Conservation (phyloP, 1,140 invertebrate genomes). For the Maniola jurtina region DNA sequence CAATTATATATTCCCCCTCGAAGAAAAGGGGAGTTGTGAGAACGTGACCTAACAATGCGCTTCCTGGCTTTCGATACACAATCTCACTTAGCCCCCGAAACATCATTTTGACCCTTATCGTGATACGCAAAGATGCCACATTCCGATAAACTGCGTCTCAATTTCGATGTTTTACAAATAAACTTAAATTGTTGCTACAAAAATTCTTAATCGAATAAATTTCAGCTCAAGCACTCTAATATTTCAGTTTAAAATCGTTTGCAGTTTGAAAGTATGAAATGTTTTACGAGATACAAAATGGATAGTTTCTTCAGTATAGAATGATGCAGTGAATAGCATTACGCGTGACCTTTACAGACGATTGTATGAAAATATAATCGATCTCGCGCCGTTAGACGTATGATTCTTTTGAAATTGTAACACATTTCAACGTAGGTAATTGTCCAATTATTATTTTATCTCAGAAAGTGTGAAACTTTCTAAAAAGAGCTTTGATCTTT, state of each 20-base stretch:
- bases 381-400: conserved; percentile 53
- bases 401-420: conserved; percentile 36
- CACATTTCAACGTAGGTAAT: conserved; percentile 16
- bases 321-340: conserved; percentile 67
- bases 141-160: conserved; percentile 47
- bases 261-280: conserved; percentile 23
- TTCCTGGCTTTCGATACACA: conserved; percentile 75
- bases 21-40: conserved; percentile 77
- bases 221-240: conserved; percentile 23
- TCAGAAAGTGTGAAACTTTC: background rate
- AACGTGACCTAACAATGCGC: conserved; percentile 78
- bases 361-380: conserved; percentile 75
- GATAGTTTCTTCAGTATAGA: conserved; percentile 66
- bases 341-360: conserved; percentile 70
- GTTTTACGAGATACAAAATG: conserved; percentile 43
- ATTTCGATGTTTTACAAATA: conserved; percentile 64
- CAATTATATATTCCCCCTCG: conserved; percentile 77
- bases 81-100: conserved; percentile 42
- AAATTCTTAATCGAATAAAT: conserved; percentile 23
- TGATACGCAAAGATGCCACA: conserved; percentile 47
- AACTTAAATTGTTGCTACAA: conserved; percentile 56
- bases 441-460: background rate
- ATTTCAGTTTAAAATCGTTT: conserved; percentile 35
- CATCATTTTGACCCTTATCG: conserved; percentile 56
- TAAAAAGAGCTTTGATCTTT: background rate